Conservation (phyloP, 2,888 invertebrate genomes). For the Zygothrica quintamaculata region DNA sequence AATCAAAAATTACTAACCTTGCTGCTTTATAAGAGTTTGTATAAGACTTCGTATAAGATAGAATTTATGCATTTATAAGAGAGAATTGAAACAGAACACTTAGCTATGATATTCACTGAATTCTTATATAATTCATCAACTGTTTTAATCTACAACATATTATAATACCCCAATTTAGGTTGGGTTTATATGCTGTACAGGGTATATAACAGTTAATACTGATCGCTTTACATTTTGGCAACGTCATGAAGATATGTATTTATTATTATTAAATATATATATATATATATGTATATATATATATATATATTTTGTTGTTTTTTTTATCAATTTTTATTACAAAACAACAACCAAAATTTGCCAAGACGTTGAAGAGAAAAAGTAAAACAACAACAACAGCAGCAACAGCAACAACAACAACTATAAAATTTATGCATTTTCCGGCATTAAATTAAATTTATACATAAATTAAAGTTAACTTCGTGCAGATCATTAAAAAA, state of each 20-base stretch:
- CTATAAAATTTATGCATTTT: slow-evolving; percentile 68
- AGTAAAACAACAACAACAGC: slow-evolving; percentile 11
- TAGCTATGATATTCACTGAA: too few relatives aligned
- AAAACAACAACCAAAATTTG: slow-evolving; percentile 50
- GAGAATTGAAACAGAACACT: too few relatives aligned
- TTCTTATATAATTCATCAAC: too few relatives aligned
- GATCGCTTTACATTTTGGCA: slow-evolving; percentile 60
- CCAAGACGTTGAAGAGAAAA: slow-evolving; percentile 15
- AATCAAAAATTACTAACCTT: too few relatives aligned
- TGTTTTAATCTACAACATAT: background rate
- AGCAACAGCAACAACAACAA: slow-evolving; percentile 18
- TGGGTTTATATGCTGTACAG: background rate
- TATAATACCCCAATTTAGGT: background rate
- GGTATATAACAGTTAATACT: slow-evolving; percentile 25
- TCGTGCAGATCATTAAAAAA: slow-evolving; percentile 79
- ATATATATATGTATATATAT: too few relatives aligned
- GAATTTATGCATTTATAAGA: too few relatives aligned
- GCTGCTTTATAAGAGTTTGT: too few relatives aligned
- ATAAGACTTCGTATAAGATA: too few relatives aligned
- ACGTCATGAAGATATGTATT: slow-evolving; percentile 19
- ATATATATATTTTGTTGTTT: slow-evolving; percentile 1
- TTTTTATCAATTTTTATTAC: slow-evolving; percentile 48
- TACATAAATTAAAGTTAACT: slow-evolving; percentile 81
- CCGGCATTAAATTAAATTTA: slow-evolving; percentile 79
- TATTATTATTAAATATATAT: slow-evolving; percentile 13